These are phyloP conservation scores for Natrix natrix DNA, from an alignment of 2,797 vertebrate genomes.

Conservation along the genomic window DNA sequence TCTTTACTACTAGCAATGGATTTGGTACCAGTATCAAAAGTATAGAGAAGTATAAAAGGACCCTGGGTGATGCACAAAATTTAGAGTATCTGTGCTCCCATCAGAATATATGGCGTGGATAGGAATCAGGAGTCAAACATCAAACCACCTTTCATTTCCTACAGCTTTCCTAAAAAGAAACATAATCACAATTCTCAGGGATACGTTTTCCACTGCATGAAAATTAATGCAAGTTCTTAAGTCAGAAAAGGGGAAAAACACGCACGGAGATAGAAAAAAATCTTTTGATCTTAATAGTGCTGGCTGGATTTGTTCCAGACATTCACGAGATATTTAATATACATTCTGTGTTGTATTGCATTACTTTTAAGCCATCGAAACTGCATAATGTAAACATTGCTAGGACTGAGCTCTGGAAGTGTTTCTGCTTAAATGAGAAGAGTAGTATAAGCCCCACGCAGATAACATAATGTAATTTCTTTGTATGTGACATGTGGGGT, in stretches of 20 bases:
- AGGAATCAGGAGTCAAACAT: constrained; percentile 1
- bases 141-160: neutral
- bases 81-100: neutral
- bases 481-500: neutral
- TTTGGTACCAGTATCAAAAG: neutral
- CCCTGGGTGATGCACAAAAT: neutral
- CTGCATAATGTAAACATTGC: neutral
- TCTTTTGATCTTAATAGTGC: neutral
- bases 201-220: neutral
- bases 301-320: neutral
- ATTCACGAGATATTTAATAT: neutral
- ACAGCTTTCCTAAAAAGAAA: neutral
- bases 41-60: rapidly evolving
- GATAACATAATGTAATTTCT: neutral
- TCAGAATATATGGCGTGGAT: neutral
- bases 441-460: neutral
- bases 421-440: constrained; percentile 16
- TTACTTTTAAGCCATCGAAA: neutral
- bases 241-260: neutral
- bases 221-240: neutral
- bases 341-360: neutral
- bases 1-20: neutral
- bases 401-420: neutral
- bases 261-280: neutral
- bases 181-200: neutral